Evolutionary conservation across 2,888 invertebrate species (phyloP), one percentile per base, ranked within the genome.

Genomic region (Coenonympha arcania): DNA sequence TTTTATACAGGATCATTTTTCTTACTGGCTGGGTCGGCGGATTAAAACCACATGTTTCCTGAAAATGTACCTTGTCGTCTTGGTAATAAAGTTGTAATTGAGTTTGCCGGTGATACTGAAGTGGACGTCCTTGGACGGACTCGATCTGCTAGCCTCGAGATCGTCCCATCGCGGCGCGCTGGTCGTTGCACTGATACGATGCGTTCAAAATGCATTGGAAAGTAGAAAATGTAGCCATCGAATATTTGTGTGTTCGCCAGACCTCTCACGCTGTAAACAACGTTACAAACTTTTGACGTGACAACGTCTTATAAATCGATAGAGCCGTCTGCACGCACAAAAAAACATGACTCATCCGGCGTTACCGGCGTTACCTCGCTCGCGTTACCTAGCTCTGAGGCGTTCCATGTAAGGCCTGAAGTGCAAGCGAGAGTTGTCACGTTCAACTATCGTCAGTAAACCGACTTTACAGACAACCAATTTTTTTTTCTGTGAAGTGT

Each of bases 61-160:
- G 49, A 81, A 68, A 68, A 56, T 72, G 48, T 56, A 44, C 52
- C 63, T 66, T 80, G 56, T 54, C n/a, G 2, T 15, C 20, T 55
- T 41, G 6, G 31, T 0, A 11, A 58, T 79, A 81, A 68, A 68
- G 76, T 74, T 56, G 62, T 55, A 51, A 59, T 56, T 52, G 52
- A 52, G 52, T 55, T 51, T 49, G 62, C 68, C 70, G 71, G 77
- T 73, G 75, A 70, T 61, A 59, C 46, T 48, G 64, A 70, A 85
- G 78, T 83, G 83, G 85, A 83, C 82, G 86, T 85, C 86, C 86
- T 86, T 86, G 85, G 76, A 82, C 80, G 85, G 85, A 86, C 85
- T 79, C 82, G 86, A 86, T 85, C 85, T 82, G 86, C 86, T 83
- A 82, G 80, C 69, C 73, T 69, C 79, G 83, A 83, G 82, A 83